Conservation (phyloP, 2,888 invertebrate species). For the Ectropis crepuscularia region DNA sequence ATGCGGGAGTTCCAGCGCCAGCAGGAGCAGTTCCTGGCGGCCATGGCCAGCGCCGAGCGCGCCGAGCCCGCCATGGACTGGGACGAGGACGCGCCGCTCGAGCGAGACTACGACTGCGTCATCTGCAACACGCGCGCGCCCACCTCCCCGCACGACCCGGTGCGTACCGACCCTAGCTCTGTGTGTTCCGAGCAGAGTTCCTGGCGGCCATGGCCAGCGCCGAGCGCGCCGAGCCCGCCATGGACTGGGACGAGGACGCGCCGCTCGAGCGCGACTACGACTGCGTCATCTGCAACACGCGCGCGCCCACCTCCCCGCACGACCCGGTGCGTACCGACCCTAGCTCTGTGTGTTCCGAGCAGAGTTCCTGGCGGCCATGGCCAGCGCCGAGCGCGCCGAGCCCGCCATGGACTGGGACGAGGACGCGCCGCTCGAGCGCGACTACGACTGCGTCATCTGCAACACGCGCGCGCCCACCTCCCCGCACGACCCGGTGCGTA, state of each 20-base stretch:
- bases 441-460: too few relatives aligned
- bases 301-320: slow-evolving; percentile 93
- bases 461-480: too few relatives aligned
- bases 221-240: slow-evolving; percentile 77
- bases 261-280: slow-evolving; percentile 91
- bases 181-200: too few relatives aligned
- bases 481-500: too few relatives aligned
- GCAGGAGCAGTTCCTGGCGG: slow-evolving; percentile 94
- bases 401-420: too few relatives aligned
- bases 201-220: slow-evolving; percentile 77
- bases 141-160: slow-evolving; percentile 89
- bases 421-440: too few relatives aligned
- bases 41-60: slow-evolving; percentile 77
- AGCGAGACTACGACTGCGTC: slow-evolving; percentile 95
- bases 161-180: background rate
- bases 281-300: slow-evolving; percentile 98
- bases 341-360: background rate
- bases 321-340: slow-evolving; percentile 55
- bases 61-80: slow-evolving; percentile 86
- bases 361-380: too few relatives aligned
- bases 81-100: slow-evolving; percentile 79
- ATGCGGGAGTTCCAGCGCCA: slow-evolving; percentile 97
- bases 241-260: slow-evolving; percentile 86
- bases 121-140: slow-evolving; percentile 97
- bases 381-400: too few relatives aligned